Evolutionary conservation across 2,797 vertebrate species (phyloP), one percentile per base, ranked within the genome.

Genomic region (Ctenopoma multispine): DNA sequence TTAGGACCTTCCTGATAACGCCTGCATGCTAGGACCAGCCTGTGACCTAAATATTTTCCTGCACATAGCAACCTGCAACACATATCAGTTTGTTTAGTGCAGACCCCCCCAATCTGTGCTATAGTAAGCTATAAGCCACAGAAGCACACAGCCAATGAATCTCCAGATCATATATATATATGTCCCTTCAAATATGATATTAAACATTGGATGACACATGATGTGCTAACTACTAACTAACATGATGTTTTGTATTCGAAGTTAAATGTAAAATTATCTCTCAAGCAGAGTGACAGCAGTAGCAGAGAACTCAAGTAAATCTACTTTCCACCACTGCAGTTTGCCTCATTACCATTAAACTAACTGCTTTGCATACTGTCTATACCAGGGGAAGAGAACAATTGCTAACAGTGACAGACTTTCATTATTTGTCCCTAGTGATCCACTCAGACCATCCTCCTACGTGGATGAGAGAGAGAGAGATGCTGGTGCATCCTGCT

Each of bases 1-100:
- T 84, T 87, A 57, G 63, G 82, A 90, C 75, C 82, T 85, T 82
- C 84, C 89, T 73, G 88, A 84, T 80, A 81, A 74, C 31, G 55
- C 69, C 72, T 56, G 60, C 81, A 68, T 79, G 72, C 76, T 67
- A 81, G 53, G 72, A 83, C 72, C 83, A 81, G 74, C 47, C 76
- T n/a, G 73, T 77, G 82, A 88, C 81, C 86, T 80, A 77, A 75
- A 88, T 89, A 82, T 83, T 40, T 68, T 2, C 51, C 49, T 59
- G 66, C 68, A 63, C 71, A 74, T 62, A 54, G 53, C 80, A 75
- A 70, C 83, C 67, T 79, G 31, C 77, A 68, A 78, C 69, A 81
- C 65, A 74, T 51, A 70, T 29, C 72, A 40, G 20, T 72, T 64
- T 58, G 46, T 63, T 61, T 75, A 62, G 69, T 57, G 68, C 48